A percentile compares a stretch with the other conserved stretches of the same genome.
phyloP scores from a whole-genome alignment of 2,888 invertebrate species.

The Xanthorhoe designata region DNA sequence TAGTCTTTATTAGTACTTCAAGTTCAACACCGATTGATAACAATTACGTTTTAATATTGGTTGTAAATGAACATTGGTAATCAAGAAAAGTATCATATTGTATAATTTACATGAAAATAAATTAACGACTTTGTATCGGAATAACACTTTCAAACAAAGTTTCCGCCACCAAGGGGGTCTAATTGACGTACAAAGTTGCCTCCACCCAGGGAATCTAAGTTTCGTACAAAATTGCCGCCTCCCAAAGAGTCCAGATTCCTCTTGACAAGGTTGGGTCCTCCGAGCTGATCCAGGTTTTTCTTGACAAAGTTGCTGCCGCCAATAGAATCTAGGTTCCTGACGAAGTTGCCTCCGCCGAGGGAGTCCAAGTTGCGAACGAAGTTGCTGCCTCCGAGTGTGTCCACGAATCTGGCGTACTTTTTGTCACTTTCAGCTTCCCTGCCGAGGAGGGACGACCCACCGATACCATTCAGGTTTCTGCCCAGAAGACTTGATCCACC shows the following conservation, averaged over 20 bases:
- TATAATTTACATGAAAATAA: conserved; percentile 43
- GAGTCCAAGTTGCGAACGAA: conserved; percentile 74
- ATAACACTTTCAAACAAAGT: conserved; percentile 62
- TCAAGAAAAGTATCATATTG: conserved; percentile 60
- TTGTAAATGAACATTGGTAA: conserved; percentile 51
- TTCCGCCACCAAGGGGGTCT: conserved; percentile 72
- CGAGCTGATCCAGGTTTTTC: conserved; percentile 74
- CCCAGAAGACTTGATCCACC: conserved; percentile 50
- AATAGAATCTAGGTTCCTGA: conserved; percentile 70
- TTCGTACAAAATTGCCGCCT: conserved; percentile 74
- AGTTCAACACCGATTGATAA: conserved; percentile 53
- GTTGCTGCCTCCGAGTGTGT: conserved; percentile 71
- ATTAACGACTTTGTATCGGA: conserved; percentile 25
- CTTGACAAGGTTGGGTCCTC: conserved; percentile 75
- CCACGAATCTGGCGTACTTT: conserved; percentile 61
- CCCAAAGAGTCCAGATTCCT: conserved; percentile 75
- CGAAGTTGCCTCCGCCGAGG: conserved; percentile 76
- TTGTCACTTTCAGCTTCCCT: conserved; percentile 56
- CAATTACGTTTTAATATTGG: conserved; percentile 42
- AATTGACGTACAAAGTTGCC: conserved; percentile 78
- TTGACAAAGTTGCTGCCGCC: conserved; percentile 76
- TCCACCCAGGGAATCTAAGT: conserved; percentile 78
- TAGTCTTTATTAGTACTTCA: conserved; percentile 57
- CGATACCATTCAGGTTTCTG: conserved; percentile 57
- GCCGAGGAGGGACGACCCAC: conserved; percentile 54